Evolutionary conservation across 37 sponge, comb jelly and placozoan species (phyloP).

Genomic region (Haliclona indistincta): DNA sequence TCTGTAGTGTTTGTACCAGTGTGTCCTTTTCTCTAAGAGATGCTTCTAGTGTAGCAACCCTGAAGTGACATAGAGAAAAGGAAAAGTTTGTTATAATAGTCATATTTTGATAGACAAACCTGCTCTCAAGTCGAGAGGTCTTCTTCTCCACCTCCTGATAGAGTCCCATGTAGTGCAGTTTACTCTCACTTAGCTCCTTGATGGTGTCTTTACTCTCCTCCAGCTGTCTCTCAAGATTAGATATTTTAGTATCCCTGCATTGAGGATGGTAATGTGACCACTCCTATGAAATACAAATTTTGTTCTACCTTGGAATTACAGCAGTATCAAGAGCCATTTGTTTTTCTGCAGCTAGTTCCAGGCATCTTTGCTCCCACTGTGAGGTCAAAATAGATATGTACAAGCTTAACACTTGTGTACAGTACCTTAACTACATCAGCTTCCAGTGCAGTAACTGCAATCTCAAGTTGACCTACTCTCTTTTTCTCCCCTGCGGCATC

Average conservation of each 20-base stretch:
- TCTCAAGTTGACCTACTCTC: not conserved
- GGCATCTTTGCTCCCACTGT: constrained; percentile 75
- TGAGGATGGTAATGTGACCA: not conserved
- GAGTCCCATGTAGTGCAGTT: constrained; percentile 33
- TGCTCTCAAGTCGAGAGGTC: constrained; percentile 37
- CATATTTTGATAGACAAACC: constrained; percentile 13
- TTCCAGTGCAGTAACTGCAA: constrained; percentile 19
- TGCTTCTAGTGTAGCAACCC: constrained; percentile 26
- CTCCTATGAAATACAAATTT: not conserved
- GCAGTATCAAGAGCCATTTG: constrained; percentile 71
- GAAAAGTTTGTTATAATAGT: not conserved
- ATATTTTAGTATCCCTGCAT: constrained; percentile 40
- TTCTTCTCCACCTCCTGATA: constrained; percentile 36
- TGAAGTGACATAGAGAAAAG: not conserved
- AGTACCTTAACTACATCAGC: constrained; percentile 54
- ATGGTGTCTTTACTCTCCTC: constrained; percentile 35
- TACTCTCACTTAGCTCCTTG: constrained; percentile 41
- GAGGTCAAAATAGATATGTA: not conserved
- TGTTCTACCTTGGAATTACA: constrained; percentile 31
- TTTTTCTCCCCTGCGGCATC: not conserved
- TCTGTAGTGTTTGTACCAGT: constrained; percentile 53
- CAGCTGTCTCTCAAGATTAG: constrained; percentile 43
- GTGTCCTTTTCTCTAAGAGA: constrained; percentile 64
- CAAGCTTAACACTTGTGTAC: not conserved
- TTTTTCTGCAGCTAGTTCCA: constrained; percentile 64